Base-by-base conservation (phyloP, 2,888 invertebrate species). In the Xestia c-nigrum region DNA sequence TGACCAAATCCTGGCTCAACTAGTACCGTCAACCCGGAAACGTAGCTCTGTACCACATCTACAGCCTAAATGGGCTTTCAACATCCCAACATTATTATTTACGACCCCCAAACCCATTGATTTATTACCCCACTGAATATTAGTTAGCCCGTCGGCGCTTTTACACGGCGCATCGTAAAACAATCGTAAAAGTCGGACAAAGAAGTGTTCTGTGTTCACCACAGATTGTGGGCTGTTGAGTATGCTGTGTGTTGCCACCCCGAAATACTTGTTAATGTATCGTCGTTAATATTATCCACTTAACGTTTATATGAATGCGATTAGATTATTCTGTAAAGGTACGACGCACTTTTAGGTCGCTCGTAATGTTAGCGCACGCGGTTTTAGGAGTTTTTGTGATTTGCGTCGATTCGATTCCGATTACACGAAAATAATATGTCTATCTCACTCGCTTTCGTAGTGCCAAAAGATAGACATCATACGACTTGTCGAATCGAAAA, bases 91-190 rank as follows among this genome's bases (percentile, higher is more conserved):
- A 65, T 76, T 72, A 74, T 74, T 74, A 76, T 87, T 85, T 80
- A 85, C 84, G 86, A 76, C 31, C 69, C 73, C 65, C 68, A 43
- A 87, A 77, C 75, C 73, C 50, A 72, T 74, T 84, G 84, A 83
- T 86, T 84, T 84, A 86, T 76, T 21, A 3, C 66, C 43, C 57
- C 73, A 74, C 73, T 73, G 50, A 67, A 43, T 78, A 72, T 70
- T 66, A 68, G 66, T 74, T 61, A 61, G 57, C 64, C 52, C 16
- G 82, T 70, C 86, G 80, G 72, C 38, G 50, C 69, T 63, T 86
- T 74, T 69, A 83, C 74, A 67, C 24, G 74, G 24, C 19, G 12
- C 38, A n/a, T 83, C 84, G 84, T 84, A 83, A 84, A 84, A 72
- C 16, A n/a, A 72, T 86, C 86, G 74, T 84, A 59, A 86, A 83